Evolutionary conservation across 1,140 invertebrate genomes (phyloP), one percentile per base, ranked within the genome.

Genomic region (Bombus consobrinus): DNA sequence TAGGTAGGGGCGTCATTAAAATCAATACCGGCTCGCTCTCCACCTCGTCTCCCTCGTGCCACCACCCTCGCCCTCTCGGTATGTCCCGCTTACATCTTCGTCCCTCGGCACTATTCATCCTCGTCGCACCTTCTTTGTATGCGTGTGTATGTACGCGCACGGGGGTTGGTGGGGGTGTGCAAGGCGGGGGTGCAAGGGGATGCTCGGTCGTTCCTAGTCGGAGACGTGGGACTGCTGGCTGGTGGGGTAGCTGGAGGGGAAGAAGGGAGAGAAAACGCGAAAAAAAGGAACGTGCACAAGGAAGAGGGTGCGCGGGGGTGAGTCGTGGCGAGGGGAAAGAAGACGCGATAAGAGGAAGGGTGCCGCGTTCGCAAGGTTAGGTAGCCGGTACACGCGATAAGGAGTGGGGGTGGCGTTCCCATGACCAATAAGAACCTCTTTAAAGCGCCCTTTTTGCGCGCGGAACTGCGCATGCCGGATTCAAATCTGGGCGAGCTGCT

Each of bases 401-500:
- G 85, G 90, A 89, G 91, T 92, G 91, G 92, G 91, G 88, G 90
- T 88, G 87, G 89, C 83, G 89, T 92, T 91, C 87, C 94, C 92
- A 94, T 94, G 94, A 93, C 94, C 94, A 95, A 95, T 95, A 94
- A 95, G 94, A 94, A 92, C 91, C 93, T 94, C 93, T 94, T 95
- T 94, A 95, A 95, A 95, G 93, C 92, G 91, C 93, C 92, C 90
- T 92, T 94, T 94, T 94, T 93, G 90, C 84, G 88, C 88, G 87
- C 89, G 75, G 78, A 83, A 92, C 89, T 94, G 94, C 94, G 94
- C 94, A 94, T 94, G 94, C 90, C 92, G 92, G 92, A 94, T 95
- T 95, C 92, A 93, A 93, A 94, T 94, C 86, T 88, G 91, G 91
- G 83, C 89, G 90, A 88, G 89, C 90, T 66, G 64, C 59, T 88